phyloP scores from a whole-genome alignment of 2,888 invertebrate species.

The Nomada fucata region DNA sequence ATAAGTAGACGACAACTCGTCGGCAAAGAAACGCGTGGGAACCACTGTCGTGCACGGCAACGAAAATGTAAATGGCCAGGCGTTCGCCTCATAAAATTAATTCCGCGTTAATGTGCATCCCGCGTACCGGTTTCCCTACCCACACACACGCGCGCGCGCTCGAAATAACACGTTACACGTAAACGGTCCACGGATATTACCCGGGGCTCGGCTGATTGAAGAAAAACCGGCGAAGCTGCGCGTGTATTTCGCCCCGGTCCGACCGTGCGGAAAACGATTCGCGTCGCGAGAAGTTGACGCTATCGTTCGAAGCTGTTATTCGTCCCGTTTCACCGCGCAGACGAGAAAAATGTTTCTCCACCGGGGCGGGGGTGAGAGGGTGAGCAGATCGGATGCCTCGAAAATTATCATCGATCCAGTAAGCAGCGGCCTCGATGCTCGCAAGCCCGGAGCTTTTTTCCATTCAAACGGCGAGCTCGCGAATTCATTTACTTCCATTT shows the following conservation, averaged over 20 bases:
- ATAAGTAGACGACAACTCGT: no score
- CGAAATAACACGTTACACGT: conserved; percentile 18
- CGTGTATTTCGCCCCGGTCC: conserved; percentile 66
- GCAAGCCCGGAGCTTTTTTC: neutral
- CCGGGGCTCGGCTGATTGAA: conserved; percentile 12
- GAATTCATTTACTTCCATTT: conserved; percentile 26
- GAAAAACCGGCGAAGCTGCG: conserved; percentile 33
- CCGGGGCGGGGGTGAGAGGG: neutral
- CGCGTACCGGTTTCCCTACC: neutral
- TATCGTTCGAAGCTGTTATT: conserved; percentile 61
- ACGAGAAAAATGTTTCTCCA: conserved; percentile 56
- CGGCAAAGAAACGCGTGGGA: no score
- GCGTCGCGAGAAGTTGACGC: conserved; percentile 73
- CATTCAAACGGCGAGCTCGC: conserved; percentile 7
- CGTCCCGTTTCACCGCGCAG: conserved; percentile 64
- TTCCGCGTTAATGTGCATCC: conserved; percentile 1
- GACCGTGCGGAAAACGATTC: conserved; percentile 75
- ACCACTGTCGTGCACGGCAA: no score
- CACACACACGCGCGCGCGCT: neutral
- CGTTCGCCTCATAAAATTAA: no score
- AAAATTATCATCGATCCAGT: conserved; percentile 44
- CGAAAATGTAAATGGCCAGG: no score
- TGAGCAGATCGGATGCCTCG: conserved; percentile 33
- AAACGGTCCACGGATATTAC: conserved; percentile 13
- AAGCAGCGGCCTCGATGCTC: conserved; percentile 4